Base-by-base conservation (phyloP, 37 sponge, comb jelly and placozoan genomes). In the Crambe crambe region DNA sequence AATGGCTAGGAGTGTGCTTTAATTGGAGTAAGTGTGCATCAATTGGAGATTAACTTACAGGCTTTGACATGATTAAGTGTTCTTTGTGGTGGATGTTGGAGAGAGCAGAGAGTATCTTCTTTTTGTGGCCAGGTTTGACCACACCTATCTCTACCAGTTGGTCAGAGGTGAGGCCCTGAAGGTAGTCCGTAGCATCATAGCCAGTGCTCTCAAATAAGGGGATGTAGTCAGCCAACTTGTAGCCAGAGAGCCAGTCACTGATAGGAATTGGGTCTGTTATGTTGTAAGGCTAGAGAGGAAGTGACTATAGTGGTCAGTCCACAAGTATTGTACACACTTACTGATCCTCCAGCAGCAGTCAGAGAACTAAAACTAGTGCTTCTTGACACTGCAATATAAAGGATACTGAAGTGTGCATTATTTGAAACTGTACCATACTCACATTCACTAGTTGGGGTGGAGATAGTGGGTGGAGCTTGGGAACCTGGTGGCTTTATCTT, bases 111-210 rank as follows among this genome's bases (percentile, higher is more conserved):
- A 96, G 34, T 18, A 96, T 56, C 83, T 87, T 92, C 87, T 93
- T 96, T 36, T 87, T 76, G 74, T 96, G 96, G 21, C 96, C 96
- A 30, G 79, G 73, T 86, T 96, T 96, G 15, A 62, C 29, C 58
- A 96, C 82, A 0, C 96, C 96, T 18, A 93, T 67, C 64, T 86
- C 94, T n/a, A 78, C 77, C 75, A 96, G 84, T 38, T 95, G 92
- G 76, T 93, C 54, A 3, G 64, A 36, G 22, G 93, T 77, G 30
- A 93, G 60, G 3, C 93, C 91, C 20, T 78, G 43, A 30, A 90
- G 58, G 51, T 90, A 87, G 63, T 89, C 86, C 31, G 93, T 87
- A 18, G 67, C 76, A 40, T 93, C 91, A 35, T 89, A 96, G 22
- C 96, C 96, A 22, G 68, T 77, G 20, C 23, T 70, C 62, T 79